These are phyloP conservation scores for Xylophagus ater DNA, from an alignment of 2,888 invertebrate species.

Conservation along the genomic window DNA sequence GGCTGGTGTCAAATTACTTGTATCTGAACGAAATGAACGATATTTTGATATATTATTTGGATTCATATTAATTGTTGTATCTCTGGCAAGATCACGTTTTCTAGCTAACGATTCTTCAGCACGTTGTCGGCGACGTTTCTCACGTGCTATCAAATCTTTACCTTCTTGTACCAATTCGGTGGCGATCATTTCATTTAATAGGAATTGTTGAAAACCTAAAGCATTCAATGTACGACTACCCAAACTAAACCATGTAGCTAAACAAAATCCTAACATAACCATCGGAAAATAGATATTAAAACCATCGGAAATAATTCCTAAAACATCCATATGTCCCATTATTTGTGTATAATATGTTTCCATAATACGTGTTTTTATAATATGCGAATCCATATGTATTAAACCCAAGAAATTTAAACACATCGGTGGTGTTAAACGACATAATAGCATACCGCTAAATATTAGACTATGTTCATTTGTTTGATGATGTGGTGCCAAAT, in stretches of 20 bases:
- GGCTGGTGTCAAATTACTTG: conserved; percentile 25
- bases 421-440: conserved; percentile 93
- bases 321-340: conserved; percentile 99
- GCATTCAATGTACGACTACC: conserved; percentile 83
- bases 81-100: conserved; percentile 39
- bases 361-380: conserved; percentile 64
- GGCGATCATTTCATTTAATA: conserved; percentile 88
- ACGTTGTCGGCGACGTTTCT: conserved; percentile 70
- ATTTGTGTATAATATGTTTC: conserved; percentile 95
- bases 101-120: conserved; percentile 68
- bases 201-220: conserved; percentile 94
- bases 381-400: conserved; percentile 96
- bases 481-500: conserved; percentile 93
- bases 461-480: conserved; percentile 98
- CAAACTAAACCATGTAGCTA: conserved; percentile 87
- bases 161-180: conserved; percentile 91
- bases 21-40: conserved; percentile 12
- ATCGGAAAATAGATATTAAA: conserved; percentile 99
- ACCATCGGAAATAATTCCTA: conserved; percentile 91
- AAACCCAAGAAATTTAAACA: conserved; percentile 96
- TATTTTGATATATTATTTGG: conserved; percentile 23
- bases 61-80: conserved; percentile 27
- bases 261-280: conserved; percentile 83
- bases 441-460: conserved; percentile 97
- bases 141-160: conserved; percentile 78